Percentiles rank a stretch among this genome's conserved stretches.
Conservation (phyloP, 2,797 vertebrate genomes). For the Mormyrops boulengeri region DNA sequence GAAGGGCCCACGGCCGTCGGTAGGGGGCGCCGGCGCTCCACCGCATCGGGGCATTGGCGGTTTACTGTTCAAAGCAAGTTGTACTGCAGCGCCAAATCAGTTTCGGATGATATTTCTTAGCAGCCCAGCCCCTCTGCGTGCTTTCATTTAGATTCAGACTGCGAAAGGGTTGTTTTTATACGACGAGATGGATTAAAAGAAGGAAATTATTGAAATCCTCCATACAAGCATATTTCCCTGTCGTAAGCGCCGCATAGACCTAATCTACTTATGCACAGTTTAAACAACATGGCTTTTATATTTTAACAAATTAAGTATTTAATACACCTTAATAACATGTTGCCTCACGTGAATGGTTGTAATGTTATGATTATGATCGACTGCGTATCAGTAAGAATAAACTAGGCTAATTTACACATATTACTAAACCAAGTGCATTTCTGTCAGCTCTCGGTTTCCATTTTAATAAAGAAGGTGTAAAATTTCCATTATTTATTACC, state of each 20-base stretch:
- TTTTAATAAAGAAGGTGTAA: background rate
- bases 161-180: constrained; percentile 1
- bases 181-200: background rate
- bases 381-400: background rate
- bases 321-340: constrained; percentile 2
- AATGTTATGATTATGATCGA: background rate
- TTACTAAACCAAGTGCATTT: background rate
- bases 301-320: constrained; percentile 5
- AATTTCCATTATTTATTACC: background rate
- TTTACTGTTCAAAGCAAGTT: background rate
- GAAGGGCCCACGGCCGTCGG: constrained; percentile 33
- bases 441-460: background rate
- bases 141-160: background rate
- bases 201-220: constrained; percentile 9
- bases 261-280: background rate
- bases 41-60: background rate
- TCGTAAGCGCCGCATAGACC: background rate
- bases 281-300: background rate
- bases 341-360: background rate
- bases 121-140: background rate
- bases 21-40: constrained; percentile 60
- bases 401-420: background rate
- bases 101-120: background rate
- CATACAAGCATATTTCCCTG: background rate
- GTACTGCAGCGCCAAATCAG: background rate